phyloP scores from a whole-genome alignment of 2,113 vertebrate species.

The Patagioenas fasciata region DNA sequence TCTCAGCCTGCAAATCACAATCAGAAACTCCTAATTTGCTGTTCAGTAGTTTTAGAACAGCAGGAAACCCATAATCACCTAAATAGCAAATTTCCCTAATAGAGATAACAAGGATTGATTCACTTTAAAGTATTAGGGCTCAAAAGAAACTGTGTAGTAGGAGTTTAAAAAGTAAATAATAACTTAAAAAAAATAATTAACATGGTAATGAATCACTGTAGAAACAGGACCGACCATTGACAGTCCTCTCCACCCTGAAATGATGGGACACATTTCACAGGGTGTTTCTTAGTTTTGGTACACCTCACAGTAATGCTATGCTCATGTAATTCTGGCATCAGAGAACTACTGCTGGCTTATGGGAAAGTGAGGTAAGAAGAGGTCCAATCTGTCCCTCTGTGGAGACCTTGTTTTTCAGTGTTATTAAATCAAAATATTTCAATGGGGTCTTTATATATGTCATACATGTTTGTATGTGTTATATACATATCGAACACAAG shows the following conservation, averaged over 20 bases:
- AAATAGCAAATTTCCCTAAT: slow-evolving; percentile 1
- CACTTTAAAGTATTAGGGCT: not conserved
- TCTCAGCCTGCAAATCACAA: not conserved
- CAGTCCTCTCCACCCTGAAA: not conserved
- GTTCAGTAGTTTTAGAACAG: slow-evolving; percentile 10
- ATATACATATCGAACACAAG: not conserved
- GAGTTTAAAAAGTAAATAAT: not conserved
- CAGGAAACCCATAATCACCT: slow-evolving; percentile 34
- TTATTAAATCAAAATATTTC: not conserved
- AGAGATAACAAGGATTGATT: slow-evolving; percentile 2
- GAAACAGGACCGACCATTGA: not conserved
- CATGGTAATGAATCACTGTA: not conserved
- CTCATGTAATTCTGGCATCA: not conserved
- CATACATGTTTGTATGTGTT: not conserved
- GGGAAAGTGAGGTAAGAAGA: not conserved
- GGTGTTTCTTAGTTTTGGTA: not conserved
- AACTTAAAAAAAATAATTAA: not conserved
- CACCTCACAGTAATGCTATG: not conserved
- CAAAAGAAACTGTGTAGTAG: not conserved
- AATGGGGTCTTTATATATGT: not conserved
- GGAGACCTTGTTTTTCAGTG: not conserved
- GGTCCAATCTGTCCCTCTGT: not conserved
- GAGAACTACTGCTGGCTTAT: not conserved
- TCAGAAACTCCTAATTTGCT: not conserved
- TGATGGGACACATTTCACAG: not conserved